Percentiles rank a stretch among this genome's conserved stretches.
These are phyloP conservation scores for Dendrocopos noguchii DNA, from an alignment of 2,113 vertebrate species.

Conservation along the genomic window DNA sequence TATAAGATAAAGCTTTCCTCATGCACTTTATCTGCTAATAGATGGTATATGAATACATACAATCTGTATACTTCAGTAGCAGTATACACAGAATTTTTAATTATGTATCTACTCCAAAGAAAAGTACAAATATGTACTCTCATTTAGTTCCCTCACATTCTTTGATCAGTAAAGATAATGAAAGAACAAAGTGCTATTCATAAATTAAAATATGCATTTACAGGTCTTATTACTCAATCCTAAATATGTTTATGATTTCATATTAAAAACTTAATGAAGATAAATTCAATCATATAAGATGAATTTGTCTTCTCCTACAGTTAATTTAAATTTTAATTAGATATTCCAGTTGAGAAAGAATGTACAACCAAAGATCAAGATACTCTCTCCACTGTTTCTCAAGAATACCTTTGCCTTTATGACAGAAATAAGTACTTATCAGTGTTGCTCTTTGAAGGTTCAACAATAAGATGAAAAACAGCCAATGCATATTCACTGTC, in stretches of 20 bases:
- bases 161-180: neutral
- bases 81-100: neutral
- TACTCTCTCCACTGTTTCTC: neutral
- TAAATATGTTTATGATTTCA: neutral
- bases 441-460: neutral
- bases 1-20: neutral
- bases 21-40: neutral
- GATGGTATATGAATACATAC: neutral
- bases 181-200: neutral
- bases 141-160: neutral
- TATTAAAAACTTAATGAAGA: neutral
- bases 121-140: neutral
- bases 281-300: neutral
- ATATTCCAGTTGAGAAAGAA: neutral
- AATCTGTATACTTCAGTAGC: neutral
- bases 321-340: neutral
- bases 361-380: neutral
- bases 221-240: neutral
- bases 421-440: neutral
- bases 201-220: neutral
- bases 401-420: neutral
- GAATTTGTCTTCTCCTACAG: neutral
- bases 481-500: neutral
- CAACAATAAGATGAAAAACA: neutral
- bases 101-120: neutral